Evolutionary conservation across 2,113 vertebrate genomes (phyloP).

Genomic region (Boleophthalmus pectinirostris): DNA sequence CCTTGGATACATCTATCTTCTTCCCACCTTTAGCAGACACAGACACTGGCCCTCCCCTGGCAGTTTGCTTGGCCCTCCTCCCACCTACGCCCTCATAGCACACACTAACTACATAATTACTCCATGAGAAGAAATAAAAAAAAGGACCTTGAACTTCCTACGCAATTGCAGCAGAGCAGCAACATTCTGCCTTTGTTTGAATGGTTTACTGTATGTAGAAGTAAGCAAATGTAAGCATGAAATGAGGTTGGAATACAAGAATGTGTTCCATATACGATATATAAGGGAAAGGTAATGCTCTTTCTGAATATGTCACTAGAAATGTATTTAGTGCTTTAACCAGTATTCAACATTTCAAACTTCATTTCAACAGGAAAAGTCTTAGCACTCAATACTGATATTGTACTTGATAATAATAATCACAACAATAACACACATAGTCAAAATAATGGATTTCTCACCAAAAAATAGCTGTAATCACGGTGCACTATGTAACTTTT

Average conservation of each 20-base stretch:
- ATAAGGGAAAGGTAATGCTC: background rate
- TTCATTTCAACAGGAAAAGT: too few species aligned
- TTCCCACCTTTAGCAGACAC: background rate
- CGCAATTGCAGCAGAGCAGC: constrained; percentile 8
- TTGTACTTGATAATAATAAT: too few species aligned
- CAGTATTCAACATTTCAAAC: too few species aligned
- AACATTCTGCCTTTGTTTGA: constrained; percentile 15
- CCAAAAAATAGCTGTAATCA: too few species aligned
- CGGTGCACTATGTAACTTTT: too few species aligned
- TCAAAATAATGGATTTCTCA: too few species aligned
- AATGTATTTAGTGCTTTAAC: background rate
- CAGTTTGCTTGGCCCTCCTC: background rate
- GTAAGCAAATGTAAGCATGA: constrained; percentile 3
- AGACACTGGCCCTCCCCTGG: background rate
- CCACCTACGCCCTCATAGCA: constrained; percentile 7
- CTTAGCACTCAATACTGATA: too few species aligned
- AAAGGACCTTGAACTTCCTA: constrained; percentile 27
- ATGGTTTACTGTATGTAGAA: background rate
- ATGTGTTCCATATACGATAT: background rate
- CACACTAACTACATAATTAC: constrained; percentile 38
- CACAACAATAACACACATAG: too few species aligned
- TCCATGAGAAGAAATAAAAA: constrained; percentile 27
- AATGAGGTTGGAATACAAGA: background rate
- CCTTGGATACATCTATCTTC: background rate
- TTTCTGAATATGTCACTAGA: background rate